Base-by-base conservation (phyloP, 23 tunicate genomes). In the Trididemnum nubilum region DNA sequence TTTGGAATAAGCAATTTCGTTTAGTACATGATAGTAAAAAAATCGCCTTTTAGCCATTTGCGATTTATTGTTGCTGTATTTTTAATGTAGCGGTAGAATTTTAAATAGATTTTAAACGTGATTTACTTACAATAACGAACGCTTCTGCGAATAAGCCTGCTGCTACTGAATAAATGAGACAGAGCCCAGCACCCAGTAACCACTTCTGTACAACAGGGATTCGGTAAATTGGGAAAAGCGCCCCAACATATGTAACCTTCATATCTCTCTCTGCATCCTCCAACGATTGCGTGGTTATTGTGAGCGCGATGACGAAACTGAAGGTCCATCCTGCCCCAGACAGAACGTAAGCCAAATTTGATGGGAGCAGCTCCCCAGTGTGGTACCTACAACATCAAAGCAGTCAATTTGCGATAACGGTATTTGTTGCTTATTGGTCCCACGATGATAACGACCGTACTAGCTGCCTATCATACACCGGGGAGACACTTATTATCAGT, bases 291-390 rank as follows among this genome's bases (percentile, higher is more conserved):
- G 88, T 74, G 2, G 85, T 70, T 4, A 84, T 79, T 32, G 84
- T 79, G 1, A 90, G 72, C 26, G 74, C 88, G 1, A 84, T 65
- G 37, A 90, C 85, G 67, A 90, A 75, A 50, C 89, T 63, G 44
- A 90, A 73, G 23, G 82, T 81, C 96, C 96, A 90, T 24, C 85
- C 83, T 1, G 84, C 73, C 4, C 35, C 83, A 35, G 83, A 29
- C 3, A 90, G 57, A 1, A 84, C 72, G 29, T 60, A 39, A 21
- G 96, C 82, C 21, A 90, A 66, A 51, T 44, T 78, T 1, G 82
- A 37, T 9, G 96, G 96, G 40, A 90, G 79, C 67, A 90, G 76
- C 15, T 90, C 96, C 23, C 89, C 89, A 60, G 83, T 90, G 67
- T 90, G 96, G 49, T 90, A 90, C 26, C 96, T 90, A 61, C 54